Base-by-base conservation (phyloP, 2,113 vertebrate genomes). In the Rutilus rutilus region DNA sequence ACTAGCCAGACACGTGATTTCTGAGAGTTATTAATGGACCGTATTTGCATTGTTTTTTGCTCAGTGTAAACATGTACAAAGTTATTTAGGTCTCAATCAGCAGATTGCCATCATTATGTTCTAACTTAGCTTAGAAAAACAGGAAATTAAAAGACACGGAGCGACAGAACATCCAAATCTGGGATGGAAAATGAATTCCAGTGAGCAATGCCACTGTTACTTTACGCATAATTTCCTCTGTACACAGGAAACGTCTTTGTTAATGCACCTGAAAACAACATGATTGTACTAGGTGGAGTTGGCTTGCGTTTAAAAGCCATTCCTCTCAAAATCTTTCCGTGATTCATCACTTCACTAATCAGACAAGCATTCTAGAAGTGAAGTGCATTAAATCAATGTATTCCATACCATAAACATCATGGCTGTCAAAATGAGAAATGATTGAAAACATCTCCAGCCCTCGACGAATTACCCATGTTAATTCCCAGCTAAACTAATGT, bases 151-250 rank as follows among this genome's bases (percentile, higher is more conserved):
- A 64, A 78, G 52, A 78, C 23, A 25, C 25, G 25, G 27, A 50
- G 25, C 36, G 6, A 19, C 54, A 17, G 8, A 12, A 78, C 21
- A 42, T 79, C 77, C 25, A 23, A 67, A 27, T 50, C 60, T 6
- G 42, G 14, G 25, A 82, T 67, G 42, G 15, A 82, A 65, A 50
- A 15, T 8, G 45, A 50, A 19, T 62, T 80, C 57, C 33, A 60
- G 6, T 25, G 25, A 33, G 65, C 78, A 33, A 60, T 10, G 10
- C 71, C 64, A 30, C 45, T 42, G 39, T 17, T 17, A 7, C 25
- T 69, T 57, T 23, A 85, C 19, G 45, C 84, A 79, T 83, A 4
- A 50, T 83, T 86, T 88, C 84, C 79, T 75, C 21, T 76, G 59
- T 78, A 76, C n/a, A n/a, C 75, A 77, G 52, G 57, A 86, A 88